Evolutionary conservation across 2,113 vertebrate species (phyloP), one percentile per base, ranked within the genome.

Genomic region (Callorhinus ursinus): DNA sequence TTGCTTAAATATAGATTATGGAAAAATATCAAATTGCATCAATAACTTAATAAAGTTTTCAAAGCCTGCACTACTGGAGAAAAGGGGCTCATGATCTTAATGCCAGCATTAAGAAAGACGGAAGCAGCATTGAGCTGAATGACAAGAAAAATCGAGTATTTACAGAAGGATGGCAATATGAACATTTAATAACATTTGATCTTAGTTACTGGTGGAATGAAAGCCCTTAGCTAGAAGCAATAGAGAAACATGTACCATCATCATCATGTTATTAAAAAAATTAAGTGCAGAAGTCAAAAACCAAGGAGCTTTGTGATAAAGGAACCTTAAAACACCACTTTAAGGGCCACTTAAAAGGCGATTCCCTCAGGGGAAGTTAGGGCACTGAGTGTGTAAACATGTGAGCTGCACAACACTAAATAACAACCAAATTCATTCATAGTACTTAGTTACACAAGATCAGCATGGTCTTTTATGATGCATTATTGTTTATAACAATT

Each of bases 41-140:
- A 99, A 99, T 99, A 99, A 99, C 98, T 99, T 99, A 99, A 99
- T 98, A 98, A 96, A 97, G 94, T 98, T 97, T 96, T 93, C 97
- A 98, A 99, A 98, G 98, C 98, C 96, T 99, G 98, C 83, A 96
- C 97, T 99, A 99, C 89, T 96, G 95, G 98, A 98, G 96, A 98
- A 98, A 97, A 98, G 98, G 98, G 98, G 93, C 96, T 97, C 98
- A 98, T 98, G 97, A 99, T 99, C 99, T 99, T 99, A 99, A 99
- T 99, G 99, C 99, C 99, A 99, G 99, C 99, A 99, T 99, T 99
- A 99, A 99, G 99, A 99, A 96, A 98, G 76, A 98, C 84, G 33
- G 42, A 99, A 99, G 98, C 97, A 99, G 96, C 97, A 98, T 96
- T 97, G 92, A 95, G 97, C 98, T 99, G 98, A 98, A 96, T 97